Conservation (phyloP, 2,888 invertebrate species). For the Drosophila ustulata region DNA sequence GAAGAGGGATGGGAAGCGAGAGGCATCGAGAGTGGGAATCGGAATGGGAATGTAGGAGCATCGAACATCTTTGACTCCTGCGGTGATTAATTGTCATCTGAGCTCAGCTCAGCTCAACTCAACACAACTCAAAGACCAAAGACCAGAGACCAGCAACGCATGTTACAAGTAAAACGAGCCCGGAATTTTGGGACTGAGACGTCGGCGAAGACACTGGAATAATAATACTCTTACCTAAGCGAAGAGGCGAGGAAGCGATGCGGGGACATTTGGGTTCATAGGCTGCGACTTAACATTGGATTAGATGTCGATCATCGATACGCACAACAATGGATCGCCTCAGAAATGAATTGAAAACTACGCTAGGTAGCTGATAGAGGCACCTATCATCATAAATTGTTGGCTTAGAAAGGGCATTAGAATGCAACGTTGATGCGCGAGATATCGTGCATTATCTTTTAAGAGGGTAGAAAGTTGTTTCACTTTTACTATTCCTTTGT, state of each 20-base stretch:
- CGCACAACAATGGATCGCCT: slow-evolving; percentile 37
- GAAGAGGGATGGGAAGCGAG: slow-evolving; percentile 20
- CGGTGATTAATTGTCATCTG: slow-evolving; percentile 77
- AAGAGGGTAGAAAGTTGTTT: slow-evolving; percentile 45
- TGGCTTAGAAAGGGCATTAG: slow-evolving; percentile 62
- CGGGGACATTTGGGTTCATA: slow-evolving; percentile 52
- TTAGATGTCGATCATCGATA: slow-evolving; percentile 76
- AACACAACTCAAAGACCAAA: slow-evolving; percentile 2
- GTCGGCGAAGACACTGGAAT: slow-evolving; percentile 16
- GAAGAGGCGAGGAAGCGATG: not conserved
- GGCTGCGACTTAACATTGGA: slow-evolving; percentile 67
- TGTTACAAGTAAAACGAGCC: slow-evolving; percentile 33
- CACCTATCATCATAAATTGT: slow-evolving; percentile 62
- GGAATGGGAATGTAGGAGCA: slow-evolving; percentile 30
- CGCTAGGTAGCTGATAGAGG: slow-evolving; percentile 58
- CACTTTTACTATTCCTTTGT: slow-evolving; percentile 11
- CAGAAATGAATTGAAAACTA: slow-evolving; percentile 45
- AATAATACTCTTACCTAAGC: slow-evolving; percentile 25
- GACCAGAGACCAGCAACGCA: slow-evolving; percentile 33
- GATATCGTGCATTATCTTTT: slow-evolving; percentile 39
- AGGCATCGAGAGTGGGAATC: slow-evolving; percentile 15
- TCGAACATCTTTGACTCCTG: slow-evolving; percentile 77
- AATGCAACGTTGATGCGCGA: slow-evolving; percentile 48
- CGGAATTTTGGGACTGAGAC: slow-evolving; percentile 28
- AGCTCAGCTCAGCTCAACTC: slow-evolving; percentile 44